Conservation (phyloP, 1,140 invertebrate genomes). For the Drosophila nigromelanica region DNA sequence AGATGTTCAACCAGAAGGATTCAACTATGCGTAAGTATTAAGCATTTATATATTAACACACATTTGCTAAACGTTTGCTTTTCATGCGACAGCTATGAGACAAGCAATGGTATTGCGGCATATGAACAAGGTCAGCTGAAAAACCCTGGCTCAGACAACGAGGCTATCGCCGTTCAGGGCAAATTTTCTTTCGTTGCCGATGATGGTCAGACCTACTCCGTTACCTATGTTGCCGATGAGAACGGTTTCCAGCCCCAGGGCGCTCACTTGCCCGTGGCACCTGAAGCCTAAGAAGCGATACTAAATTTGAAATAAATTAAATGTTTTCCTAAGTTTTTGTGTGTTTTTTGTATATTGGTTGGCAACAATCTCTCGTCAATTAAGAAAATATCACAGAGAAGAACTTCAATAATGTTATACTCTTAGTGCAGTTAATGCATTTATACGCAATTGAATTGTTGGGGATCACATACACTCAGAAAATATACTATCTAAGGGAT, state of each 20-base stretch:
- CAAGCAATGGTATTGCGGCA: slow-evolving; percentile 87
- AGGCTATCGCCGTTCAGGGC: slow-evolving; percentile 54
- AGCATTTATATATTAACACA: neutral
- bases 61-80: neutral
- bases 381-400: too few relatives aligned
- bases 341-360: neutral
- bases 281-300: slow-evolving; percentile 34
- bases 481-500: too few relatives aligned
- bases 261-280: slow-evolving; percentile 86
- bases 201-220: slow-evolving; percentile 51
- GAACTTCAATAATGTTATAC: too few relatives aligned
- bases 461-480: too few relatives aligned
- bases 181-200: slow-evolving; percentile 43
- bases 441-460: too few relatives aligned
- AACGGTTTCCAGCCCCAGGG: slow-evolving; percentile 88
- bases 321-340: neutral
- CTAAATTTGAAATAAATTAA: slow-evolving; percentile 6
- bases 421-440: too few relatives aligned
- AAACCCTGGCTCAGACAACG: slow-evolving; percentile 42
- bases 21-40: slow-evolving; percentile 3
- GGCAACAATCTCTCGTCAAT: neutral
- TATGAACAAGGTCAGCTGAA: slow-evolving; percentile 36
- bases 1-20: too few relatives aligned
- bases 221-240: slow-evolving; percentile 73
- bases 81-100: slow-evolving; percentile 85